These are phyloP conservation scores for Drosophila kurseongensis DNA, from an alignment of 1,140 invertebrate species.

Conservation along the genomic window DNA sequence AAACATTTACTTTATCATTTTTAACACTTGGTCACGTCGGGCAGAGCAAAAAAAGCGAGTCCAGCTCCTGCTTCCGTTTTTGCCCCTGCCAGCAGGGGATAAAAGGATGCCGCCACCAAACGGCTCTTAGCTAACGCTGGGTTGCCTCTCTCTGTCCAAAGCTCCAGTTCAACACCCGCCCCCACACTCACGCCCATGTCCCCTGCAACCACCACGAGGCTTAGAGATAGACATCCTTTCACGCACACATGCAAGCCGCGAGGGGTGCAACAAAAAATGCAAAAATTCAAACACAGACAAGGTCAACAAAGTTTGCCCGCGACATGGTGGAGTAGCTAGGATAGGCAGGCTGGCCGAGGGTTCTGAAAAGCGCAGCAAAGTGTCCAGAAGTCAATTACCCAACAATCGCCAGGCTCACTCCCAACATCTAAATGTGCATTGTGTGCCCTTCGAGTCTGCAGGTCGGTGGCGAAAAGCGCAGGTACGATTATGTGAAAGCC, in stretches of 20 bases:
- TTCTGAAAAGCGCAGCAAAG: constrained; percentile 1
- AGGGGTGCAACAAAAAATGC: constrained; percentile 36
- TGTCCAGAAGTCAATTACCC: constrained; percentile 62
- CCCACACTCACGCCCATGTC: no score
- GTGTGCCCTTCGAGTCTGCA: constrained; percentile 4
- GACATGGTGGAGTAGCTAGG: background rate
- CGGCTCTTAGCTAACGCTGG: constrained; percentile 62
- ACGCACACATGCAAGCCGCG: constrained; percentile 6
- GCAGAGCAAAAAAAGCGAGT: background rate
- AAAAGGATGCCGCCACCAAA: constrained; percentile 24
- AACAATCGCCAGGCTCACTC: constrained; percentile 37
- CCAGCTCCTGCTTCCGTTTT: constrained; percentile 4
- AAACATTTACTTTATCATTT: constrained; percentile 79
- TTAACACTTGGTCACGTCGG: constrained; percentile 56
- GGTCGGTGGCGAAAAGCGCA: no score
- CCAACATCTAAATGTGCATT: constrained; percentile 20
- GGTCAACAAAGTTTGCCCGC: constrained; percentile 68
- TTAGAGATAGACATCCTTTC: constrained; percentile 37
- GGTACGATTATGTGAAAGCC: no score
- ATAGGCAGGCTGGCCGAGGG: background rate
- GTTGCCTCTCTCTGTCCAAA: background rate
- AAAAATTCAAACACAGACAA: constrained; percentile 71
- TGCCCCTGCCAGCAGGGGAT: constrained; percentile 12
- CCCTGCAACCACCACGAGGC: constrained; percentile 29
- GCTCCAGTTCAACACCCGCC: background rate